Base-by-base conservation (phyloP, 2,113 vertebrate species). In the Onychorhynchus coronatus region DNA sequence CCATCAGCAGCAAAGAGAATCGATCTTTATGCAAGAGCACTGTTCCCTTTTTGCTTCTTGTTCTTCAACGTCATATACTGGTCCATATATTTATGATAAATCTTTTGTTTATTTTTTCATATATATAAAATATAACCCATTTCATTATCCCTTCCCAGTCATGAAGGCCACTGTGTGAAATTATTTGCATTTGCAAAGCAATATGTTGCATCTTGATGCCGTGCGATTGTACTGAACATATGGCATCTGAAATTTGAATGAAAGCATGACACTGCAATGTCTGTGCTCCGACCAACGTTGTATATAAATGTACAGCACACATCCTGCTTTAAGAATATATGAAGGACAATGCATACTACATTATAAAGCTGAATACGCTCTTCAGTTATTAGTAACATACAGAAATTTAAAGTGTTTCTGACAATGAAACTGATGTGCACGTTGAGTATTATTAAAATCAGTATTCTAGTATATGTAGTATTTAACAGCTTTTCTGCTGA, bases 21-120 rank as follows among this genome's bases (percentile, higher is more conserved):
- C 0, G 99, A 99, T 97, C 99, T 99, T 84, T 99, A 99, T 70
- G 97, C 99, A 31, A 98, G 99, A 89, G 99, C 99, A 9, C 96
- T 99, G 49, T 99, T 99, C 96, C 99, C 99, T n/a, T 99, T 99
- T 97, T 97, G 98, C 96, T 99, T 99, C 97, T 98, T 99, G 97
- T 99, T 99, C 98, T 99, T 99, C 96, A 99, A 99, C 5, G 99
- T 99, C 92, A 99, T 99, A 97, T 99, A 99, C 93, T 99, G 99
- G 99, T 99, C 99, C 91, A 97, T 99, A 97, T 99, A 99, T 98
- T 99, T 99, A 99, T 99, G 99, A 99, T 98, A 88, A 88, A 91
- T 68, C 66, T 77, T 86, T 47, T 82, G 30, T 85, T 87, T 87
- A 18, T 91, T 91, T 97, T 94, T 95, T 93, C 78, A 78, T 79